phyloP scores from a whole-genome alignment of 2,113 vertebrate genomes.

The Halcyon senegalensis region DNA sequence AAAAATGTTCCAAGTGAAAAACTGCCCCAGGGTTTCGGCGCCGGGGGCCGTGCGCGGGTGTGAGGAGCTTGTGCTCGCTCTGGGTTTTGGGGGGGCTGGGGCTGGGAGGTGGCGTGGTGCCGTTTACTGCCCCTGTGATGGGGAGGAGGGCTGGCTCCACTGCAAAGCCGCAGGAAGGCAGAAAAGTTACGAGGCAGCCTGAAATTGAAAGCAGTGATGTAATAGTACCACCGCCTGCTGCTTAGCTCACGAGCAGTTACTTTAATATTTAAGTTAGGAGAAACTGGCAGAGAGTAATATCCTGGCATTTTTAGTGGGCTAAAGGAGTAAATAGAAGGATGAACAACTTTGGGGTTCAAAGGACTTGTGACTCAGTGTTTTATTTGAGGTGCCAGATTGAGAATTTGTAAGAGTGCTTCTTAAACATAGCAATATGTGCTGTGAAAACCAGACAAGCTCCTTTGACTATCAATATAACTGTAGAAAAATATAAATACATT shows the following conservation, averaged over 20 bases:
- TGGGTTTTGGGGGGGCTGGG: neutral
- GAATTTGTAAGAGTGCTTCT: neutral
- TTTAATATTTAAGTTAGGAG: neutral
- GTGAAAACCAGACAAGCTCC: slow-evolving; percentile 5
- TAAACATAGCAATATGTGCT: slow-evolving; percentile 25
- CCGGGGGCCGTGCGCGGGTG: neutral
- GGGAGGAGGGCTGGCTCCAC: neutral
- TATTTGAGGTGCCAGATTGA: neutral
- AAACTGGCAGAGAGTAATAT: neutral
- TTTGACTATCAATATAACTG: neutral
- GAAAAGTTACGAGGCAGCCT: slow-evolving; percentile 38
- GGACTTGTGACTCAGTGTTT: slow-evolving; percentile 28
- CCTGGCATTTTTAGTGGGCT: neutral
- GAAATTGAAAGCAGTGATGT: neutral
- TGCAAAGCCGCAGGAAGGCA: neutral
- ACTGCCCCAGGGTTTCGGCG: neutral
- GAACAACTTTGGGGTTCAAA: slow-evolving; percentile 5
- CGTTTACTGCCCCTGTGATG: neutral
- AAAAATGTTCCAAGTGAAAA: neutral
- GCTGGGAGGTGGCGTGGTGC: neutral
- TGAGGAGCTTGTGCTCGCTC: neutral
- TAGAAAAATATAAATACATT: neutral
- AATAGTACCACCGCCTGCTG: neutral
- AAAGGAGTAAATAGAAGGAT: neutral
- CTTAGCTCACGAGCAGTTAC: slow-evolving; percentile 1